phyloP scores from a whole-genome alignment of 2,888 invertebrate genomes.

The Ophioninae sp. region DNA sequence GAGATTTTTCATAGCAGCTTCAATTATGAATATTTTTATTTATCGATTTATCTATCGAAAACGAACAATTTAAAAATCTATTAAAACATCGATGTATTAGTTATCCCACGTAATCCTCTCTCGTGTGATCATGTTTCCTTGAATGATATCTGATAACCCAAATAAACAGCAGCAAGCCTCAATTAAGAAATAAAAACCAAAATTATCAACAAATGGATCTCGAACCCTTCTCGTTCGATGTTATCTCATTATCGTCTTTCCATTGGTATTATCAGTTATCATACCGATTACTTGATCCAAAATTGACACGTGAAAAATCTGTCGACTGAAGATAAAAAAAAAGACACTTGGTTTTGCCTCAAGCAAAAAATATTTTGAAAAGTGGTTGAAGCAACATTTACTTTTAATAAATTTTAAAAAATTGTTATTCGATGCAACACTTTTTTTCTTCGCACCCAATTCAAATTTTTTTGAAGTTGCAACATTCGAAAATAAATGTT shows the following conservation, averaged over 20 bases:
- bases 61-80: not conserved
- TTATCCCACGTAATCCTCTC: not conserved
- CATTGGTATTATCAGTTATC: slow-evolving; percentile 2
- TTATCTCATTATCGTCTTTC: not conserved
- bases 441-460: no score
- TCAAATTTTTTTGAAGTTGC: no score
- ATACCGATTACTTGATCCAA: not conserved
- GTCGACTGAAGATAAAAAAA: not conserved
- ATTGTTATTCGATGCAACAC: no score
- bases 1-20: no score
- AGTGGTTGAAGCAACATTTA: no score
- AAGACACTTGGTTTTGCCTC: not conserved
- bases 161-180: not conserved
- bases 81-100: not conserved
- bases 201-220: not conserved
- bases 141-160: not conserved
- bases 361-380: no score
- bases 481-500: no score
- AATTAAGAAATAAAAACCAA: not conserved
- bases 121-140: not conserved
- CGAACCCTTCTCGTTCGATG: not conserved
- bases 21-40: no score
- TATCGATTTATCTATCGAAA: not conserved
- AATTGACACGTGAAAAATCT: not conserved
- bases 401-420: no score